These are phyloP conservation scores for Knipowitschia caucasica DNA, from an alignment of 2,797 vertebrate genomes.

Conservation along the genomic window DNA sequence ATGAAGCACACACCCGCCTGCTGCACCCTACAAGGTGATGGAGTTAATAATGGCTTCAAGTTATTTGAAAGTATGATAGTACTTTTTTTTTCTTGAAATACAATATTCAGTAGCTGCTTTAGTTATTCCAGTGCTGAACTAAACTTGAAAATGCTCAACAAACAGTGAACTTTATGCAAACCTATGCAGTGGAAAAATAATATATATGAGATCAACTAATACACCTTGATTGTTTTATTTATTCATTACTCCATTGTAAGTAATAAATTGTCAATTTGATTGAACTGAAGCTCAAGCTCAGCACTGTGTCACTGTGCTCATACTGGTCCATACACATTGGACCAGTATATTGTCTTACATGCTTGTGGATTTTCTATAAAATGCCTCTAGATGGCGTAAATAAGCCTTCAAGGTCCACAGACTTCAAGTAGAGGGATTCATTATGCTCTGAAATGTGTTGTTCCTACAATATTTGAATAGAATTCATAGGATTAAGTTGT, in stretches of 20 bases:
- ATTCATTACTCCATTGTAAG: background rate
- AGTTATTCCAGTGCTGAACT: background rate
- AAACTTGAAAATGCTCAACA: background rate
- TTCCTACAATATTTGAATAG: background rate
- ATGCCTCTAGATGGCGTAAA: constrained; percentile 81
- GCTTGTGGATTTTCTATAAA: constrained; percentile 43
- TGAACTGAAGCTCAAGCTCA: background rate
- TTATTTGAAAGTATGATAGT: background rate
- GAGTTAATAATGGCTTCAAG: background rate
- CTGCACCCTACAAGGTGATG: background rate
- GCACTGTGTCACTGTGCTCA: background rate
- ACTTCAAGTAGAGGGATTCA: constrained; percentile 16
- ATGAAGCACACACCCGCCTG: constrained; percentile 11
- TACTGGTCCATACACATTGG: background rate
- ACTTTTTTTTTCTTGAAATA: background rate
- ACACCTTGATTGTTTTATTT: background rate
- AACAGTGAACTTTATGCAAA: background rate
- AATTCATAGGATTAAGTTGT: too few species aligned
- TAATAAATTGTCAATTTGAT: background rate
- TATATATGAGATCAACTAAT: background rate
- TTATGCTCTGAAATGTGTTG: constrained; percentile 6
- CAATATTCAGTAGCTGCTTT: background rate
- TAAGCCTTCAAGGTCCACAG: constrained; percentile 59
- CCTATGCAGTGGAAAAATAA: background rate
- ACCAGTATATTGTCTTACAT: background rate